Base-by-base conservation (phyloP, 2,797 vertebrate species). In the Channallabes apus region DNA sequence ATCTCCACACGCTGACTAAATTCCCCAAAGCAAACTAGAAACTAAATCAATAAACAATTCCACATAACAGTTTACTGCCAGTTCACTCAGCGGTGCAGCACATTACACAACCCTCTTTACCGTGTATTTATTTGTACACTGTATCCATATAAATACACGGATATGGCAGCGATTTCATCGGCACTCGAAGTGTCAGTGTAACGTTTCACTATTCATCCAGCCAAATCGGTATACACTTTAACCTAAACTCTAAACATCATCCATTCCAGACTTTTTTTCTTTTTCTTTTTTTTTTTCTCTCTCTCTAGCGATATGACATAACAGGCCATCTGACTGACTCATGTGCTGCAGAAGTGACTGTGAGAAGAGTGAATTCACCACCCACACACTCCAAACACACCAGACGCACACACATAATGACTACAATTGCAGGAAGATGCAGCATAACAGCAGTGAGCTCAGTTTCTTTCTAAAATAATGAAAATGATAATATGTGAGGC, bases 11-110 rank as follows among this genome's bases (percentile, higher is more conserved):
- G 46, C 46, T 64, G 77, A 83, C 62, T 82, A 20, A 76, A 77
- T 61, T 80, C 86, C 81, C 84, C 41, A 65, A 83, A 68, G 85
- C 73, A 67, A 61, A 75, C 72, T 83, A 46, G 75, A 78, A 77
- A 76, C 59, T 56, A 27, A 79, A 88, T 88, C 88, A 87, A 88
- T 85, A 85, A 87, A 87, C 84, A 88, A 83, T 83, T 73, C 68
- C 69, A 72, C 83, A 80, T 62, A 80, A 65, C 51, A 41, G 65
- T 82, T 58, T 62, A 58, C 61, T 27, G 79, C 69, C 67, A 72
- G 84, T 41, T 58, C 56, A 24, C 41, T 51, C 82, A 75, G 32
- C 65, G 67, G 35, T 59, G 72, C 56, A 80, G 67, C 61, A 73
- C 32, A 64, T 80, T 7, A 73, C 58, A 78, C 41, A 46, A 82